Base-by-base conservation (phyloP, 2,797 vertebrate genomes). In the Meda fulgida region DNA sequence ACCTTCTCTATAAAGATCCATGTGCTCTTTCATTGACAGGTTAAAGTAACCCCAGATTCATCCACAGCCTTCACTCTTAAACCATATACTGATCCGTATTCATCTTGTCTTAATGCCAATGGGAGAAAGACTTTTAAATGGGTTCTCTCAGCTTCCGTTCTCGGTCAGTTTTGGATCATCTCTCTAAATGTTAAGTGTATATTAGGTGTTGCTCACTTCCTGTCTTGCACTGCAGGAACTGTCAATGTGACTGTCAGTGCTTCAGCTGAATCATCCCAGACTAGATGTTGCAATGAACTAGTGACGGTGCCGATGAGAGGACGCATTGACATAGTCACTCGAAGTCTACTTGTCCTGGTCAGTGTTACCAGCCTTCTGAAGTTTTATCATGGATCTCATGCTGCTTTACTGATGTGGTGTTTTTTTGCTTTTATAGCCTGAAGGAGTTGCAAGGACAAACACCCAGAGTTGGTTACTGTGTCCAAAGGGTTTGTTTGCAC, bases 381-480 rank as follows among this genome's bases (percentile, higher is more conserved):
- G n/a, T 43, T 43, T 78, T 7, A 48, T 23, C 40, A 40, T 40
- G 16, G 8, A n/a, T 10, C 13, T 51, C 2, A 51, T 29, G 13
- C 2, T 43, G n/a, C 7, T 40, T 9, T 43, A 40, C 3, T 43
- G 19, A n/a, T 48, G 14, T 55, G 4, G 4, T n/a, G n/a, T n/a
- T n/a, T 11, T 3, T 1, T 8, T 10, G 3, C 3, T 5, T 23
- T 5, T 8, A 3, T 16, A 96, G 95, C 88, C 94, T 73, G 92
- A 93, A 63, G 95, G 95, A 88, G 89, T 65, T n/a, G 91, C 94
- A 66, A 79, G 90, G 75, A 87, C 83, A 0, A 84, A 92, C 70
- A 88, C 83, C 23, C 53, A 91, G 86, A 95, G 91, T 87, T 91
- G 89, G 88, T 87, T 95, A 79, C 66, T 95, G 29, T 94, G 94